Evolutionary conservation across 2,888 invertebrate genomes (phyloP), one percentile per base, ranked within the genome.

Genomic region (Polydrusus cervinus): DNA sequence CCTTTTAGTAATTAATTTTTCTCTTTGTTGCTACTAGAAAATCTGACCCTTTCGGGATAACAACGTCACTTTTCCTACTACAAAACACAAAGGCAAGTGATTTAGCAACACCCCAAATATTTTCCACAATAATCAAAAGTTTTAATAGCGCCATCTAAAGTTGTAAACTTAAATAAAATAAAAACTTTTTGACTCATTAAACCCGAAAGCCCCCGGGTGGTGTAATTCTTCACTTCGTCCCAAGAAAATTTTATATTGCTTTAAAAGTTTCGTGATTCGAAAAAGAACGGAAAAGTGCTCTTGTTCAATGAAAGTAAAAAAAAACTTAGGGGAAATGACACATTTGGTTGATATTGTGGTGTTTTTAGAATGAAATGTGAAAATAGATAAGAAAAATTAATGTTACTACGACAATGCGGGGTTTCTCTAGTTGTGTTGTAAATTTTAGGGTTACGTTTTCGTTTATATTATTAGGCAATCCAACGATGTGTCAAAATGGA

Each of bases 101-200:
- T 60, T 60, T 38, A 34, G 14, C 38, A 38, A 38, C 14, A 9
- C 16, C 16, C 16, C 38, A 14, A 16, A 38, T 34, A 60, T 60
- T 38, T 18, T 38, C 38, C 38, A 60, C 57, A 60, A 60, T 60
- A 60, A 40, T 60, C 57, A 60, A 60, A 60, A 60, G 38, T 60
- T 60, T 60, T 60, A 38, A 60, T 60, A 16, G 57, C 57, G 3
- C 38, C 57, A 60, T 60, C 57, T 13, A 13, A 38, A 60, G 57
- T 60, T 60, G 57, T 60, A 60, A 60, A 60, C 38, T 60, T 60
- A 60, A 60, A 38, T 60, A 38, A 18, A 60, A 60, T 60, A 60
- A 60, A 60, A 60, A 60, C 16, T 60, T 60, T 55, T 38, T 11
- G 18, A 38, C 16, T 60, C 57, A 60, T 60, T 60, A 38, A 60